phyloP scores from a whole-genome alignment of 2,888 invertebrate species.

The Thymelicus acteon region DNA sequence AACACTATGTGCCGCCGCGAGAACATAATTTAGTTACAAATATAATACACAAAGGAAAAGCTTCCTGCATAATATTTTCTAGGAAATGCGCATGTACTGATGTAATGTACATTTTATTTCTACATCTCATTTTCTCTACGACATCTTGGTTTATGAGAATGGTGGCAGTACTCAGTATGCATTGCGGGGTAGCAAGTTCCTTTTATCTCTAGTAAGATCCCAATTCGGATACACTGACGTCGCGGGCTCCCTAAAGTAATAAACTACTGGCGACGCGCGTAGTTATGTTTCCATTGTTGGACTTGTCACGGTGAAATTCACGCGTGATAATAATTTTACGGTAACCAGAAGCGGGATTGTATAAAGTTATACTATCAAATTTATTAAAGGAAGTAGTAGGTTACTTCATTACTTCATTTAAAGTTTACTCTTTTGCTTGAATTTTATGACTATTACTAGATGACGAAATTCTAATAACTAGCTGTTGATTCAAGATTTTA shows the following conservation, averaged over 20 bases:
- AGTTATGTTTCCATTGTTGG: slow-evolving; percentile 55
- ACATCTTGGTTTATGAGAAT: slow-evolving; percentile 56
- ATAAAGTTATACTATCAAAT: too few species aligned
- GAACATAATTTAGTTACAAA: slow-evolving; percentile 1
- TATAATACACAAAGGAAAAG: slow-evolving; percentile 3
- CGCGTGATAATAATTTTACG: neutral
- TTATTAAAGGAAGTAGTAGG: too few species aligned
- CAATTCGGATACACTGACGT: slow-evolving; percentile 70
- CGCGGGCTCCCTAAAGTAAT: slow-evolving; percentile 78
- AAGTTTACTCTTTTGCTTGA: too few species aligned
- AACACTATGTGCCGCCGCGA: neutral
- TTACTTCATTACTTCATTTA: too few species aligned
- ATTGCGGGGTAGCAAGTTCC: slow-evolving; percentile 72
- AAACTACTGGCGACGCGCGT: slow-evolving; percentile 63
- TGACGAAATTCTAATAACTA: too few species aligned
- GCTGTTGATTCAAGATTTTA: too few species aligned
- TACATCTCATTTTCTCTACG: slow-evolving; percentile 37
- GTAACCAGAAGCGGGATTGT: too few species aligned
- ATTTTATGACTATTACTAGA: too few species aligned
- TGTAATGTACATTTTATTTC: slow-evolving; percentile 26
- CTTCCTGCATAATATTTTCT: slow-evolving; percentile 6
- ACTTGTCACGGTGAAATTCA: slow-evolving; percentile 43
- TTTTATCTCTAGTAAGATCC: slow-evolving; percentile 83
- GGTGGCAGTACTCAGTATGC: slow-evolving; percentile 59
- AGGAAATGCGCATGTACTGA: slow-evolving; percentile 9